Evolutionary conservation across 2,113 vertebrate genomes (phyloP), one percentile per base, ranked within the genome.

Genomic region (Xiphophorus maculatus): DNA sequence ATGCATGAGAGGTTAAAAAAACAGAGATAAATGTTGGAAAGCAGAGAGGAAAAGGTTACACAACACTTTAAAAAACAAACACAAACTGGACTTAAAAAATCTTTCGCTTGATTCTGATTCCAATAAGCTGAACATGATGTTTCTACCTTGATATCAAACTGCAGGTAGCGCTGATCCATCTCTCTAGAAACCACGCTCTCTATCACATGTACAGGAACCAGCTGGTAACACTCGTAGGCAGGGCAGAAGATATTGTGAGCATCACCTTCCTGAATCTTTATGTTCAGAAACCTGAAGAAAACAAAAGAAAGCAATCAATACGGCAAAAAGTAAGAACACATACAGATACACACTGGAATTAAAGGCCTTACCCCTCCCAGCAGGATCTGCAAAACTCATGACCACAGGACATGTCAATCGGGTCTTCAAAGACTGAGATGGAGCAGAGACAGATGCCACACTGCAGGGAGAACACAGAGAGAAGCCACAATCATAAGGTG

Each of bases 231-330:
- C 79, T 92, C 92, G 11, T 87, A 93, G 1, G 91, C 91, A 0
- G 92, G 92, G 63, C 92, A 93, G 81, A 93, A 92, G 81, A 93
- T 93, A 33, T 93, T 93, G 82, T 93, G 92, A 7, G 92, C 92
- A 4, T 92, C 92, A 0, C 92, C 92, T 63, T 91, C 92, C 76
- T 92, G 92, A 82, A 93, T 93, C 74, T 92, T 93, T 9, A 93
- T 76, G 33, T 93, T 93, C 6, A 93, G 91, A 73, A 93, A 93
- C 71, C 92, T 93, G 73, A 72, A 58, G 30, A 74, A 6, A 76
- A 12, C 73, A n/a, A n/a, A 8, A 13, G n/a, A 4, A 44, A 28
- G 29, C 58, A 65, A n/a, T 12, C 11, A 9, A 69, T 28, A 19
- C 19, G 35, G 22, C 51, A 37, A 37, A 37, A 37, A 3, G 10